Evolutionary conservation across 2,113 vertebrate species (phyloP), one percentile per base, ranked within the genome.

Genomic region (Triplophysa dalaica): DNA sequence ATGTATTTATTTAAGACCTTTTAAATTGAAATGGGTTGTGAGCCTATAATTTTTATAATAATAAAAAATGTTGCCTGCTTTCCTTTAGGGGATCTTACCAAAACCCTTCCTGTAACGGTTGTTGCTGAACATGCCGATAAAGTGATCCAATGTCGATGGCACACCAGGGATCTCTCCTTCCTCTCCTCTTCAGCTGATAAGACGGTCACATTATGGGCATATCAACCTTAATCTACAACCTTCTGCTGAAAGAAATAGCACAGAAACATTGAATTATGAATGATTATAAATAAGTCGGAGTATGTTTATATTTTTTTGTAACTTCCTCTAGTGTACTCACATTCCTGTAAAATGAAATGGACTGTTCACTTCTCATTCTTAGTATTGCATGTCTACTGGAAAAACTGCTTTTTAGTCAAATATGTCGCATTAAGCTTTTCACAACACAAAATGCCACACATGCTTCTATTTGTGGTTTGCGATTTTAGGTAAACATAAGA

Each of bases 61-160:
- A 14, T 4, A 4, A 14, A 14, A 48, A 13, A 52, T 52, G 14
- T 14, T 9, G 7, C 9, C 5, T 60, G 63, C 43, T 19, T 24
- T 84, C 83, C 87, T 56, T 1, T 67, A 99, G 98, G 98, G 24
- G 97, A 99, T 88, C 93, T 99, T 60, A 99, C 97, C 0, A 99
- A 99, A 89, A 93, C 95, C 72, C 95, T 99, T 79, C 98, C 97
- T 63, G 94, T 96, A 68, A 96, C 93, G 61, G 90, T 96, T 79
- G 95, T 95, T 5, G 96, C 95, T 21, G 96, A 99, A 81, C 98
- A 99, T 85, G 94, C 90, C 83, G 98, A 98, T 89, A 99, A 99
- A 88, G 98, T 99, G 89, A 99, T 99, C 90, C 98, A 99, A 76
- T 99, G 96, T 83, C 90, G 97, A 13, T 99, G 97, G 98, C 98